A percentile compares a stretch with the other conserved stretches of the same genome.
Evolutionary conservation across 2,113 vertebrate genomes (phyloP).

Genomic region (Tychaedon coryphoeus): DNA sequence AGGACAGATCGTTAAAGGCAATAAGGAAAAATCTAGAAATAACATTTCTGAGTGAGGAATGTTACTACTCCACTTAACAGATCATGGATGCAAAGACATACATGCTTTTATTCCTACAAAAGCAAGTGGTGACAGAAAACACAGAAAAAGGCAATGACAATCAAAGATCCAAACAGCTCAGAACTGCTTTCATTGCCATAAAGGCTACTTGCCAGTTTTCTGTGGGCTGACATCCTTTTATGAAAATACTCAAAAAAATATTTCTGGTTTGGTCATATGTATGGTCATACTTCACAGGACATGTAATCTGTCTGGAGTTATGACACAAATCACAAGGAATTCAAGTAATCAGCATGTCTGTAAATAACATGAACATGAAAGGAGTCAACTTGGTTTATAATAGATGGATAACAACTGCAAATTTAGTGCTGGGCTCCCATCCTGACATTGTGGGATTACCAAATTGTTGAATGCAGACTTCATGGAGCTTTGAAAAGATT

Average conservation of each 20-base stretch:
- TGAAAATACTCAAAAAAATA: neutral
- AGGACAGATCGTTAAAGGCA: accelerated
- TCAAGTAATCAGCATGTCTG: neutral
- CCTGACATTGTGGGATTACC: neutral
- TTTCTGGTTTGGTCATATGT: neutral
- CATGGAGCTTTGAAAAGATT: neutral
- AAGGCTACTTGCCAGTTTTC: neutral
- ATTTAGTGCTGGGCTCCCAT: neutral
- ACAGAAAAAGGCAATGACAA: neutral
- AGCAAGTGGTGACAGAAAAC: neutral
- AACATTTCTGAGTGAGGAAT: neutral
- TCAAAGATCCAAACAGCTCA: neutral
- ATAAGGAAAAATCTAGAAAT: neutral
- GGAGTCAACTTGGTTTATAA: neutral
- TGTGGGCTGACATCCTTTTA: neutral
- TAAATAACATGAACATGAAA: neutral
- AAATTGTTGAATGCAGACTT: neutral
- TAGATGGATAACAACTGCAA: neutral
- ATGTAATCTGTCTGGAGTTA: neutral
- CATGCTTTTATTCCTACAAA: neutral
- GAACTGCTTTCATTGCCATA: neutral
- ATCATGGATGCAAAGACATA: accelerated
- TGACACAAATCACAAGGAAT: neutral
- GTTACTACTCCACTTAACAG: neutral
- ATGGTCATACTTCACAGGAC: neutral